Conservation (phyloP, 2,797 vertebrate genomes). For the Euthynnus affinis region DNA sequence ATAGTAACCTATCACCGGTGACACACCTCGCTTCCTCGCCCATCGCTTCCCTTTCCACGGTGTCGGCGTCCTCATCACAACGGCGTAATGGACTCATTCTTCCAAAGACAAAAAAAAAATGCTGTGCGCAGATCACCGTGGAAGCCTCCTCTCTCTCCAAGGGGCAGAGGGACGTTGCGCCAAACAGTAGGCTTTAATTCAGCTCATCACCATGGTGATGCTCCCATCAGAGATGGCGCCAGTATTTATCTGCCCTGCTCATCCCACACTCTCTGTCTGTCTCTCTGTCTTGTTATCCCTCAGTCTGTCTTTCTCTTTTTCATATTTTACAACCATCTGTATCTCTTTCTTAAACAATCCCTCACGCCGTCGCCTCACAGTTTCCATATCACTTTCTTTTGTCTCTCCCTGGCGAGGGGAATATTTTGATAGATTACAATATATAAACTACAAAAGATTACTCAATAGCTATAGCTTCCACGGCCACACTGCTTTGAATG, state of each 20-base stretch:
- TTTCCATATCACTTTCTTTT: conserved; percentile 10
- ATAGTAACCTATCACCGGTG: conserved; percentile 21
- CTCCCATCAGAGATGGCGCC: conserved; percentile 47
- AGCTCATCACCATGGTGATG: conserved; percentile 70
- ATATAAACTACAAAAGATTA: too few relatives aligned
- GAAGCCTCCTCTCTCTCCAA: conserved; percentile 38
- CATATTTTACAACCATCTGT: neutral
- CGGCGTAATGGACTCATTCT: conserved; percentile 19
- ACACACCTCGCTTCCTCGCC: conserved; percentile 2
- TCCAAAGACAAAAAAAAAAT: conserved; percentile 24
- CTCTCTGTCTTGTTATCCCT: conserved; percentile 28
- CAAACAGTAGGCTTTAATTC: conserved; percentile 49
- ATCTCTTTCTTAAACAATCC: neutral
- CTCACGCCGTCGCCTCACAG: neutral
- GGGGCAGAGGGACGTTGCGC: conserved; percentile 39
- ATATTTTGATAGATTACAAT: too few relatives aligned
- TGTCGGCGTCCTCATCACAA: conserved; percentile 40
- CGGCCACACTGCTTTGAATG: too few relatives aligned
- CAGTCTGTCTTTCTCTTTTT: conserved; percentile 12
- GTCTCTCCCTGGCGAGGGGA: neutral
- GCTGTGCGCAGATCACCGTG: conserved; percentile 12
- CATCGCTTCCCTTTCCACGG: conserved; percentile 2
- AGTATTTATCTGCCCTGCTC: conserved; percentile 41
- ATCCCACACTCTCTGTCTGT: conserved; percentile 21
- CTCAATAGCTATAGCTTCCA: too few relatives aligned